These are phyloP conservation scores for Perizoma affinitatum DNA, from an alignment of 2,888 invertebrate species.

Conservation along the genomic window DNA sequence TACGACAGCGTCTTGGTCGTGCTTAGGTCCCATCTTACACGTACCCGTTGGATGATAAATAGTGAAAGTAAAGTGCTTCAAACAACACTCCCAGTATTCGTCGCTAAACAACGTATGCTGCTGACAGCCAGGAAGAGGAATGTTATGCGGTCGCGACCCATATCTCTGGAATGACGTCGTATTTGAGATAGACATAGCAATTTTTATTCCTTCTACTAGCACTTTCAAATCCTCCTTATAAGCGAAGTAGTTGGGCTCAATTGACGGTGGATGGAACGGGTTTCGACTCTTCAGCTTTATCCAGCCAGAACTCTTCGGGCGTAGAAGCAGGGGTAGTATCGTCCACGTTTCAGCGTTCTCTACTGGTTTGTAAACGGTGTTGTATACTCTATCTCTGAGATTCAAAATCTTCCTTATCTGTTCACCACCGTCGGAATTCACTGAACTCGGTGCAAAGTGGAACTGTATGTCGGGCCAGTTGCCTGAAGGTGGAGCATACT, in stretches of 20 bases:
- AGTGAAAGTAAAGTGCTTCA: constrained; percentile 91
- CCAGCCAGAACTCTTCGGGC: constrained; percentile 95
- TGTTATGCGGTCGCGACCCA: constrained; percentile 90
- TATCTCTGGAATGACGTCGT: constrained; percentile 92
- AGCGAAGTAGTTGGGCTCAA: constrained; percentile 96
- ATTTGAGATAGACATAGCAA: constrained; percentile 91
- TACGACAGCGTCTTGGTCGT: constrained; percentile 91
- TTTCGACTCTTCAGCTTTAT: constrained; percentile 92
- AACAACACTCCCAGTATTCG: constrained; percentile 94
- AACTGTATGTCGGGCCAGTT: constrained; percentile 94
- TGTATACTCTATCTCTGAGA: constrained; percentile 91
- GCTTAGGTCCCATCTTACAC: constrained; percentile 93
- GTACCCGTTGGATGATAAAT: constrained; percentile 95
- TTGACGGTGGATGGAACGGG: constrained; percentile 92
- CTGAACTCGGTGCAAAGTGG: constrained; percentile 93
- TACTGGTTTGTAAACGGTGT: constrained; percentile 93
- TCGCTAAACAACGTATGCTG: constrained; percentile 89
- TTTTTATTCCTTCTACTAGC: constrained; percentile 92
- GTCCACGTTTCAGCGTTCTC: constrained; percentile 92
- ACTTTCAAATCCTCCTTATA: constrained; percentile 91
- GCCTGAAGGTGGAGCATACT: constrained; percentile 90
- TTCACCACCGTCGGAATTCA: constrained; percentile 92
- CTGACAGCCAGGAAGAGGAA: constrained; percentile 92
- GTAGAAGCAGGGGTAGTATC: constrained; percentile 90
- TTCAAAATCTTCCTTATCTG: constrained; percentile 91